A percentile compares a stretch with the other conserved stretches of the same genome.
phyloP scores from a whole-genome alignment of 2,113 vertebrate species.

The Anolis sagrei region DNA sequence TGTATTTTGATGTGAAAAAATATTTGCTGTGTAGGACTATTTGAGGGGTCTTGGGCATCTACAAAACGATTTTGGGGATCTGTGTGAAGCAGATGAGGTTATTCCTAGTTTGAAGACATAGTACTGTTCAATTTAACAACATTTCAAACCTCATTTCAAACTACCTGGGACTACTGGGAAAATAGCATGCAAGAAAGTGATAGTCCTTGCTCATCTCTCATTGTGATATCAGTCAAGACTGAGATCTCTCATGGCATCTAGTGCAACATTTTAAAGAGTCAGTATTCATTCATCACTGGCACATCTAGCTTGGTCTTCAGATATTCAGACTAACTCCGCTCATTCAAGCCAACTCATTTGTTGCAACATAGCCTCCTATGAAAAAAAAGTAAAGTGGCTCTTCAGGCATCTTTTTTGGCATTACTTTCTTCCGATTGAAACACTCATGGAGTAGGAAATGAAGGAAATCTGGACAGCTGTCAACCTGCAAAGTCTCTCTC shows the following conservation, averaged over 20 bases:
- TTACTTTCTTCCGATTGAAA: background rate
- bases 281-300: background rate
- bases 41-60: too few species aligned
- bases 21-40: too few species aligned
- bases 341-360: background rate
- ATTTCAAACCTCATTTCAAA: too few species aligned
- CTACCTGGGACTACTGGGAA: background rate
- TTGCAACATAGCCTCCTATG: background rate
- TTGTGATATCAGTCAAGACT: background rate
- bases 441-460: slow-evolving; percentile 26
- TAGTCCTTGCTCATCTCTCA: background rate
- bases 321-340: background rate
- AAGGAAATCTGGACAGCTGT: slow-evolving; percentile 25
- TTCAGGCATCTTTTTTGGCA: background rate
- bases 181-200: background rate
- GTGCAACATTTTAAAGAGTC: background rate
- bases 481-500: slow-evolving; percentile 13
- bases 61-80: too few species aligned
- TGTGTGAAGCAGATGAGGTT: too few species aligned
- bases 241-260: background rate
- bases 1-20: too few species aligned
- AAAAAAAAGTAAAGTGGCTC: background rate
- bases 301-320: background rate
- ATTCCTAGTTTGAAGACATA: too few species aligned
- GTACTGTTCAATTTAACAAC: too few species aligned